Conservation (phyloP, 2,113 vertebrate genomes). For the Prionailurus viverrinus region DNA sequence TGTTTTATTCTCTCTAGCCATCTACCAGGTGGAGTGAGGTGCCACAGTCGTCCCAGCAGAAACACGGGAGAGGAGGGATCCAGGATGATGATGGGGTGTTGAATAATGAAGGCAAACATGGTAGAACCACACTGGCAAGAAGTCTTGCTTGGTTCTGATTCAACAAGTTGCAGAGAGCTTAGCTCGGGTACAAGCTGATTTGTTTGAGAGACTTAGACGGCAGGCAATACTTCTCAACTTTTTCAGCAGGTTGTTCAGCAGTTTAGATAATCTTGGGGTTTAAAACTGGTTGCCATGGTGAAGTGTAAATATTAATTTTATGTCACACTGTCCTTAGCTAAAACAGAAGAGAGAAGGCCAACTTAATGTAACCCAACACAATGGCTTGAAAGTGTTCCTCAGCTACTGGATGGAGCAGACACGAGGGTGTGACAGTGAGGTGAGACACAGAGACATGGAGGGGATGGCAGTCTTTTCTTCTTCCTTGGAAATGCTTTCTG, state of each 20-base stretch:
- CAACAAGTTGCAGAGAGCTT: background rate
- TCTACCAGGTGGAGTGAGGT: background rate
- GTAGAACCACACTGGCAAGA: background rate
- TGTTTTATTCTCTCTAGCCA: background rate
- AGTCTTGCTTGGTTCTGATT: background rate
- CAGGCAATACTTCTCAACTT: background rate
- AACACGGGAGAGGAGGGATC: background rate
- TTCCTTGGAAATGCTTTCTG: background rate
- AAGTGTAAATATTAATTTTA: conserved; percentile 54
- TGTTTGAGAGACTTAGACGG: background rate
- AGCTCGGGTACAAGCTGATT: background rate
- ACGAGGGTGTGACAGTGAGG: background rate
- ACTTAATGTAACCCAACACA: background rate
- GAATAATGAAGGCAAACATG: fast-evolving
- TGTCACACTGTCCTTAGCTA: background rate
- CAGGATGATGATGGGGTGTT: background rate
- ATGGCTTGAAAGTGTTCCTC: background rate
- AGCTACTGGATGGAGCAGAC: background rate
- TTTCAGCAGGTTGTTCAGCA: background rate
- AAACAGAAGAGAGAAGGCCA: conserved; percentile 37
- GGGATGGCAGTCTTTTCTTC: background rate
- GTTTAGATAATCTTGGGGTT: conserved; percentile 28
- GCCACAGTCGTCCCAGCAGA: background rate
- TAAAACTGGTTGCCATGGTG: background rate
- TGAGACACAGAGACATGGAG: background rate